Evolutionary conservation across 2,888 invertebrate genomes (phyloP).

Genomic region (Phragmatobia fuliginosa): DNA sequence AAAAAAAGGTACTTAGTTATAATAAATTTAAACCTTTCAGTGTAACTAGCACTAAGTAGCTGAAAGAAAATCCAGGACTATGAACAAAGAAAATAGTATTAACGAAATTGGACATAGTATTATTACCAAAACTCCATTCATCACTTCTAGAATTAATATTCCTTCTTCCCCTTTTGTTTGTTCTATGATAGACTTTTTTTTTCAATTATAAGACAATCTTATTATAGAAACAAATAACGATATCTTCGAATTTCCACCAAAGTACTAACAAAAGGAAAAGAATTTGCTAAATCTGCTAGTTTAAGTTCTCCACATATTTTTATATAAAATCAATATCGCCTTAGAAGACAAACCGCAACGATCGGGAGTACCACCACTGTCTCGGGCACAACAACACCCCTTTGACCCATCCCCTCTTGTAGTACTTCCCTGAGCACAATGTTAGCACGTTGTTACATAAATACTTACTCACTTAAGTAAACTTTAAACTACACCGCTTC

Average conservation of each 20-base stretch:
- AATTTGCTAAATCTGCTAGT: constrained; percentile 23
- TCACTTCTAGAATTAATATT: neutral
- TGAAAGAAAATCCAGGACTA: neutral
- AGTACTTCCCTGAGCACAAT: constrained; percentile 69
- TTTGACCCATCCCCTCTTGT: constrained; percentile 66
- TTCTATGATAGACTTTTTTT: neutral
- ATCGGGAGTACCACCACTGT: constrained; percentile 64
- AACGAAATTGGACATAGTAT: neutral
- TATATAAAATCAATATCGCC: constrained; percentile 71
- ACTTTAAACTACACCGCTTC: constrained; percentile 74
- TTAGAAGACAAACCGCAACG: constrained; percentile 65
- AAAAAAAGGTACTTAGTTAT: neutral
- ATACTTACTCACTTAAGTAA: constrained; percentile 78
- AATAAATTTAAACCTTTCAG: too few species aligned
- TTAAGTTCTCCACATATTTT: constrained; percentile 44
- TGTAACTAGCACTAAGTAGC: neutral
- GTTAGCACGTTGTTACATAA: constrained; percentile 78
- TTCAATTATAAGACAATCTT: neutral
- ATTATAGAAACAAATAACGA: neutral
- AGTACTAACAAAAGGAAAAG: constrained; percentile 21
- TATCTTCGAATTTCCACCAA: neutral
- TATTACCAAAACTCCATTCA: neutral
- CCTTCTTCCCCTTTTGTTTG: neutral
- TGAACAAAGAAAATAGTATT: neutral
- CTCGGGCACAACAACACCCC: constrained; percentile 67